Percentiles rank a stretch among this genome's conserved stretches.
phyloP scores from a whole-genome alignment of 64 coral and sea anemone genomes.

The Hydrozoanthus tunicans region DNA sequence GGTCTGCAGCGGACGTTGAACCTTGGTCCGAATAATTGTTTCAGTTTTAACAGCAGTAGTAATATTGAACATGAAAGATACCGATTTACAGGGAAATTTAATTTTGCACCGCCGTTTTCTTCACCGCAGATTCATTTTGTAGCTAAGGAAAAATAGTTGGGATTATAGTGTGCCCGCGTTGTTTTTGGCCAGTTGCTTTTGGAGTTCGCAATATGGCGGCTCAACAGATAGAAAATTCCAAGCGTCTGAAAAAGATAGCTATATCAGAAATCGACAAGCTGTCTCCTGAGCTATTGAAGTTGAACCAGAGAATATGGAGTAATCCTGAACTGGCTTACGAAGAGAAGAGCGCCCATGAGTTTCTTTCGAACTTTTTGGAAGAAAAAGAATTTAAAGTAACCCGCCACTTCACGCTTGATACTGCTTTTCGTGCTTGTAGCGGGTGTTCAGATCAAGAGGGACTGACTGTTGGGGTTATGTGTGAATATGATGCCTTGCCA shows the following conservation, averaged over 20 bases:
- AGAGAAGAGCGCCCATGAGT: constrained; percentile 5
- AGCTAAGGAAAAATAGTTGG: no score
- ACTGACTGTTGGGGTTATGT: constrained; percentile 38
- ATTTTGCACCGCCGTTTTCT: no score
- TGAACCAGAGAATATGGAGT: constrained; percentile 48
- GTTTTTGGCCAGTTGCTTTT: no score
- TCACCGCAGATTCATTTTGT: no score
- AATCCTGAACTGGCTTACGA: constrained; percentile 33
- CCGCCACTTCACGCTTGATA: constrained; percentile 40
- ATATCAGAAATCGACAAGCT: constrained; percentile 27
- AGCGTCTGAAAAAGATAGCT: constrained; percentile 31
- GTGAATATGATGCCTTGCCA: constrained; percentile 58
- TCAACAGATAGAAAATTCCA: background rate
- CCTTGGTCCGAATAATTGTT: no score
- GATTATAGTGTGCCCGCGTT: no score
- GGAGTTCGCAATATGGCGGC: background rate
- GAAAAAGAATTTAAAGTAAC: constrained; percentile 26
- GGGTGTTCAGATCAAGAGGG: background rate
- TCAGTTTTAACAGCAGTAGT: no score
- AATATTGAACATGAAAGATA: no score
- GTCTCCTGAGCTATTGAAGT: constrained; percentile 3
- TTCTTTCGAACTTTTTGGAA: constrained; percentile 38
- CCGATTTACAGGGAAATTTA: no score
- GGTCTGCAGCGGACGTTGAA: no score
- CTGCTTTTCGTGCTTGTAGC: constrained; percentile 24